These are phyloP conservation scores for Rhabdomys pumilio DNA, from an alignment of 2,797 vertebrate species.

Conservation along the genomic window DNA sequence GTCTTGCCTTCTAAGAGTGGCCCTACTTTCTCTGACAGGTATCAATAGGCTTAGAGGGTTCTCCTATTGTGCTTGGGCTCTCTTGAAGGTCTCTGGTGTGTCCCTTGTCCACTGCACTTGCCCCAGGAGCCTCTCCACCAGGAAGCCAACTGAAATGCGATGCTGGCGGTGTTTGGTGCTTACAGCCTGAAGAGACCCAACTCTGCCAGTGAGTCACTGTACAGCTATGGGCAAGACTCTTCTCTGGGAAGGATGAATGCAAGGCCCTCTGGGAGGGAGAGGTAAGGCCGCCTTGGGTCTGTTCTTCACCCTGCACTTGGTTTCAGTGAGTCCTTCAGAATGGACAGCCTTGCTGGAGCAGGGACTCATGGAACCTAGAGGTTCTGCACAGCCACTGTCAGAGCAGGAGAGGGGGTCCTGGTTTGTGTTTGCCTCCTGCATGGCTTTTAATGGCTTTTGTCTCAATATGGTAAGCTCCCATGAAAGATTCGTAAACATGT, in stretches of 20 bases:
- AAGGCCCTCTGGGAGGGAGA: background rate
- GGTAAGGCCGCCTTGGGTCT: background rate
- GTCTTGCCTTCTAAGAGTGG: slow-evolving; percentile 37
- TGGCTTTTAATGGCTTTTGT: background rate
- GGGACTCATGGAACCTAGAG: background rate
- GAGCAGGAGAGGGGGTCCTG: background rate
- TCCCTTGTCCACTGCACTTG: background rate
- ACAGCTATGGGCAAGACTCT: background rate
- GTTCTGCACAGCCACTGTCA: background rate
- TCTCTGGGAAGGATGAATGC: background rate
- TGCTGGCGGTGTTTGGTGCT: background rate
- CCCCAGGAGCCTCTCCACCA: background rate
- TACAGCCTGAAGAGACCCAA: background rate
- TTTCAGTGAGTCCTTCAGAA: background rate
- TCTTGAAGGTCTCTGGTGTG: background rate
- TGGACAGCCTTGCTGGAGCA: background rate
- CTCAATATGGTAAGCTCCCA: background rate
- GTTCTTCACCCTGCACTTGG: background rate
- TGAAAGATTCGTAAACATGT: background rate
- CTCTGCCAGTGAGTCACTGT: background rate
- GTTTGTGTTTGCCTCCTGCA: background rate
- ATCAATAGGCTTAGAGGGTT: background rate
- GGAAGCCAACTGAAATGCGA: background rate
- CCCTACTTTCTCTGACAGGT: background rate
- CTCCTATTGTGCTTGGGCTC: background rate